Evolutionary conservation across 2,797 vertebrate genomes (phyloP), one percentile per base, ranked within the genome.

Genomic region (Peromyscus nudipes): DNA sequence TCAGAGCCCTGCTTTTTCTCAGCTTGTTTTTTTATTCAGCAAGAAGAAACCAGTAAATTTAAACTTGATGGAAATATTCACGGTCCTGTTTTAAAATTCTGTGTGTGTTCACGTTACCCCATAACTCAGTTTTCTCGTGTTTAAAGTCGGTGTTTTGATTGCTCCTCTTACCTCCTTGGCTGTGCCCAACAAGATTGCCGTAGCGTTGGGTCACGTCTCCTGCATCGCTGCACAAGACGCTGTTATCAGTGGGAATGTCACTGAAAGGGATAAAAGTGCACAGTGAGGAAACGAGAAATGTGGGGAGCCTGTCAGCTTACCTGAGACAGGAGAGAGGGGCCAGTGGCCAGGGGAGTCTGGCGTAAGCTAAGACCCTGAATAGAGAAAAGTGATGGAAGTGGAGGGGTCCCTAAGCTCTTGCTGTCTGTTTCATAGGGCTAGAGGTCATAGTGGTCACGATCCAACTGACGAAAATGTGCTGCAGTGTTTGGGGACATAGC

Each of bases 21-120:
- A 6, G 23, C 7, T n/a, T 81, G n/a, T 0, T 21, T 76, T 83
- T 67, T 80, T 1, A 37, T 21, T 17, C 77, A 60, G n/a, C 76
- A 73, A 31, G 37, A 96, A 85, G 92, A 93, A 95, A 94, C 29
- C 12, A 86, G 75, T 80, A 62, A 23, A 2, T 81, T 94, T 92
- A 76, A 82, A 92, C 46, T 37, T 71, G 43, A 84, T 34, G 25
- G 49, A 93, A 62, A 62, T 55, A 7, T 95, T 87, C 60, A 69
- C 49, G 6, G 49, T 67, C 67, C 46, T 49, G 27, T 85, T 65
- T 96, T 89, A 81, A 90, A 29, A 95, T 96, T 84, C 73, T 10
- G 0, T 43, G 83, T 80, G 37, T 93, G 81, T 95, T 73, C 31
- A 29, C 16, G 4, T 64, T 65, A 81, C 27, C 60, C 46, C 55